Evolutionary conservation across 2,888 invertebrate species (phyloP), one percentile per base, ranked within the genome.

Genomic region (Drosophila histrio): DNA sequence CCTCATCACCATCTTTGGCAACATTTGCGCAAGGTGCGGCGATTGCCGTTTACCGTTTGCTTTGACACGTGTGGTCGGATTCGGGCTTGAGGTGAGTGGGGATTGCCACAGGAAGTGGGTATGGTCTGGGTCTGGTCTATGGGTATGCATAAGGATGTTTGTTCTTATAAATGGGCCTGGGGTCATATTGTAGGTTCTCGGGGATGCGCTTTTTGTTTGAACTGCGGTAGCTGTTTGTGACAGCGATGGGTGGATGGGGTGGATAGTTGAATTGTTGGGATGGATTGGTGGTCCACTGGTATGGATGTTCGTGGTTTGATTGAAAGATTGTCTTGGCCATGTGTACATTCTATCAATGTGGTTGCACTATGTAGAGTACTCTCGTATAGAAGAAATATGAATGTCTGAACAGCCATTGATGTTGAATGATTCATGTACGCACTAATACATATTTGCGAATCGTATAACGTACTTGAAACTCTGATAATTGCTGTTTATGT

Each of bases 21-120:
- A 67, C 78, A 68, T 86, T 79, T 81, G 84, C 87, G 56, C 79
- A 75, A 79, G 79, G 86, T 85, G 86, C 77, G 62, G 63, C 63
- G 73, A 67, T 75, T 77, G 66, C 62, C 79, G 72, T 75, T 79
- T 79, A 62, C 79, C 77, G 79, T 78, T 78, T 81, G 79, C 82
- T 84, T 75, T 75, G 80, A 81, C 78, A 75, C 75, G 78, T 75
- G 75, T 72, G 75, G 73, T 72, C 39, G 73, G 68, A 63, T 60
- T 52, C 47, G 49, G 47, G 11, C 15, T 47, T 53, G 46, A 59
- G 66, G 61, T 66, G 77, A 58, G 64, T 49, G 56, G 64, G 52
- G 61, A 70, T 34, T 57, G 36, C 9, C 65, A 73, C 57, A 71
- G 73, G 77, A 76, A 60, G 60, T 53, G 52, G 61, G 49, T 61